Evolutionary conservation across 2,797 vertebrate species (phyloP).

Genomic region (Lagorchestes hirsutus): DNA sequence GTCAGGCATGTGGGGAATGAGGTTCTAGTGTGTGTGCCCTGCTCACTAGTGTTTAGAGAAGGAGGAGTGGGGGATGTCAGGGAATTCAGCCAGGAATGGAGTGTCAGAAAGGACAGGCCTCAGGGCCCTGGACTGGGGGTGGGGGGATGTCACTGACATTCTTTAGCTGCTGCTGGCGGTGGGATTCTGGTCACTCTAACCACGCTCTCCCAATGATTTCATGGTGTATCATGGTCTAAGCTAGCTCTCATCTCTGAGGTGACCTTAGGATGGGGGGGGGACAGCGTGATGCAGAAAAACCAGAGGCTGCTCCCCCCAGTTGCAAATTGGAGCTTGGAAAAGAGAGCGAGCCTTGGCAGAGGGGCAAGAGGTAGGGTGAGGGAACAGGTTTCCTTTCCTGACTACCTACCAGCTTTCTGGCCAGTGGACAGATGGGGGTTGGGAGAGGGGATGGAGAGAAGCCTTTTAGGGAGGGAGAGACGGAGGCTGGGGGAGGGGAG

Average conservation of each 20-base stretch:
- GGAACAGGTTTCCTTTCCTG: slow-evolving; percentile 40
- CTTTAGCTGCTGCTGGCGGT: background rate
- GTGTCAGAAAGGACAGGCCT: background rate
- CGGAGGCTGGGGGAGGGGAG: slow-evolving; percentile 11
- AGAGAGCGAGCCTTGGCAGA: background rate
- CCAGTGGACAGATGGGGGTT: background rate
- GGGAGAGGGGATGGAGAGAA: background rate
- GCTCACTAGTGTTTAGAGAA: slow-evolving; percentile 37
- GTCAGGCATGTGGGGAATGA: slow-evolving; percentile 51
- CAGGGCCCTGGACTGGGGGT: background rate
- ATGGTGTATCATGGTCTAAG: background rate
- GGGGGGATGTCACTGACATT: background rate
- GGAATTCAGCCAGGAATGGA: background rate
- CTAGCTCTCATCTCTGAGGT: background rate
- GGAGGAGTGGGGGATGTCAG: background rate
- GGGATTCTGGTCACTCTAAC: background rate
- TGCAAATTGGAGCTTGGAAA: background rate
- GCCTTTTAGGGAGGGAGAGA: background rate
- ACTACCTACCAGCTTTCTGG: background rate
- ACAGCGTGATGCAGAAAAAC: background rate
- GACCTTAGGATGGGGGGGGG: background rate
- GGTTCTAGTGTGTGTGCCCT: background rate
- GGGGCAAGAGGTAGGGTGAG: background rate
- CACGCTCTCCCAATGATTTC: background rate
- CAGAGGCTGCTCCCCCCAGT: background rate